These are phyloP conservation scores for Glaucidium brasilianum DNA, from an alignment of 2,113 vertebrate genomes.

Conservation along the genomic window DNA sequence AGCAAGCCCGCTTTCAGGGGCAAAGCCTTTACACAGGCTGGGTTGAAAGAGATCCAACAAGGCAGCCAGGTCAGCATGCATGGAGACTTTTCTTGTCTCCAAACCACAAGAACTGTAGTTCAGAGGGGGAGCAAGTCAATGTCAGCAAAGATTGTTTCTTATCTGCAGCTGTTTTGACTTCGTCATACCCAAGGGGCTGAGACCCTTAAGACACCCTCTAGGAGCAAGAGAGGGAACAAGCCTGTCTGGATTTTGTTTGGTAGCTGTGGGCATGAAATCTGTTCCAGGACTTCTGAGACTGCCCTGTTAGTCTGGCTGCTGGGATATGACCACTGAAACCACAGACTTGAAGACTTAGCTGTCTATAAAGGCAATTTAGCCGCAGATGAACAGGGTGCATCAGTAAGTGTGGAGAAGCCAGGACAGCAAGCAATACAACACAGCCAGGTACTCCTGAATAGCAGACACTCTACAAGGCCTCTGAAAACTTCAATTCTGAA, in stretches of 20 bases:
- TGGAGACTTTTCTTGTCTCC: neutral
- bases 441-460: neutral
- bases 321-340: neutral
- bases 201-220: neutral
- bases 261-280: neutral
- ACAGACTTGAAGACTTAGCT: neutral
- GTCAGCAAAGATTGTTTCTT: neutral
- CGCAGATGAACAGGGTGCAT: accelerated
- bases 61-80: neutral
- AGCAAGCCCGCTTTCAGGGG: neutral
- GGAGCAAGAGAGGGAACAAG: neutral
- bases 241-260: neutral
- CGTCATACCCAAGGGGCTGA: neutral
- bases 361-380: neutral
- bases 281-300: neutral
- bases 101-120: neutral
- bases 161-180: neutral
- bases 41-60: neutral
- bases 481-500: neutral
- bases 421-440: neutral
- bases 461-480: neutral
- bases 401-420: neutral
- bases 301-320: neutral
- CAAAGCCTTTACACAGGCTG: neutral
- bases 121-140: neutral